Evolutionary conservation across 2,797 vertebrate genomes (phyloP).

Genomic region (Sebastes aleutianus): DNA sequence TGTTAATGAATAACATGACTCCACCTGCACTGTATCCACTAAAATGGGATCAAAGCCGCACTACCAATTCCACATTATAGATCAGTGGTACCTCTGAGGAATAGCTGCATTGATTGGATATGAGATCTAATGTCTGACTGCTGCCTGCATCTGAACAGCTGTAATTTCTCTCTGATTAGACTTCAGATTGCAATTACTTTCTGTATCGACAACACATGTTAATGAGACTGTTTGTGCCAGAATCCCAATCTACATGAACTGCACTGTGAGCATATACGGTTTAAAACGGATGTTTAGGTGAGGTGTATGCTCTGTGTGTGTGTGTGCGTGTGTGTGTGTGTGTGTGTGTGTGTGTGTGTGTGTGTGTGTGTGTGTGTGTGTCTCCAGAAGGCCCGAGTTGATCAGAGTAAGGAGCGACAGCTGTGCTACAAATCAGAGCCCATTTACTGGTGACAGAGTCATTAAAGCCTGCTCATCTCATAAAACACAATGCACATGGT

Average conservation of each 20-base stretch:
- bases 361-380: constrained; percentile 10
- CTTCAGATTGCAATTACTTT: constrained; percentile 66
- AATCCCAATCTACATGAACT: constrained; percentile 43
- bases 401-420: constrained; percentile 72
- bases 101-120: constrained; percentile 65
- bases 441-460: constrained; percentile 83
- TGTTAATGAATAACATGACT: constrained; percentile 35
- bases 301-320: background rate
- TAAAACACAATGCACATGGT: constrained; percentile 76
- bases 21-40: constrained; percentile 29
- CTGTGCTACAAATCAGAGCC: constrained; percentile 81
- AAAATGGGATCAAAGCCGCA: constrained; percentile 27
- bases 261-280: constrained; percentile 28
- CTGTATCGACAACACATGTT: constrained; percentile 56
- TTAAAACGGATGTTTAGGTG: constrained; percentile 49
- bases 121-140: constrained; percentile 59
- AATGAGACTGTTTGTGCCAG: constrained; percentile 65
- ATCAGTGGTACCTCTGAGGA: constrained; percentile 49
- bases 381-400: constrained; percentile 65
- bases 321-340: background rate
- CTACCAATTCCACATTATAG: constrained; percentile 10
- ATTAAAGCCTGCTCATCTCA: constrained; percentile 82
- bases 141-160: constrained; percentile 55
- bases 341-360: too few relatives aligned
- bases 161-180: constrained; percentile 69